phyloP scores from a whole-genome alignment of 1,140 invertebrate genomes.

The Diabrotica virgifera region DNA sequence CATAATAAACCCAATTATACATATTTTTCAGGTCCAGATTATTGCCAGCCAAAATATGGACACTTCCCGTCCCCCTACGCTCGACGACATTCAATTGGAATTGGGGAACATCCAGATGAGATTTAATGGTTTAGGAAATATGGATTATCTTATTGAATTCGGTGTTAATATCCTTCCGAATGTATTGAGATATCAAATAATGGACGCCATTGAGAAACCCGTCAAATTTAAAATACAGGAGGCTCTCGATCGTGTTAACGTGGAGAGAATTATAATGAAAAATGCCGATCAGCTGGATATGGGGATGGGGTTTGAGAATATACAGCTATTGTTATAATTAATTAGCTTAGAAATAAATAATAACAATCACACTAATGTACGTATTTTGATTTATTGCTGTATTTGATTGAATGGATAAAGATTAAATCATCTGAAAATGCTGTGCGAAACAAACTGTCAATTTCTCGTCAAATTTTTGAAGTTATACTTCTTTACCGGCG shows the following conservation, averaged over 20 bases:
- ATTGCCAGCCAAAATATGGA: constrained; percentile 73
- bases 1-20: constrained; percentile 1
- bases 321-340: no score
- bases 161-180: constrained; percentile 77
- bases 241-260: constrained; percentile 67
- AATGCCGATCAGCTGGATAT: constrained; percentile 63
- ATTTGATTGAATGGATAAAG: no score
- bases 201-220: constrained; percentile 75
- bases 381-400: no score
- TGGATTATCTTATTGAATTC: constrained; percentile 78
- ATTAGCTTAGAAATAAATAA: no score
- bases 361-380: no score
- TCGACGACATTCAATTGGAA: constrained; percentile 73
- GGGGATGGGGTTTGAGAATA: constrained; percentile 37
- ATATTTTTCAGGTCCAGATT: constrained; percentile 51
- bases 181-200: constrained; percentile 77
- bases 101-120: constrained; percentile 79
- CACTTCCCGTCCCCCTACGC: constrained; percentile 64
- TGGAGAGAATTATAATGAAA: constrained; percentile 67
- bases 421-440: no score
- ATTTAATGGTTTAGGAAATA: constrained; percentile 72
- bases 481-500: no score
- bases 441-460: no score
- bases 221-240: constrained; percentile 65
- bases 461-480: no score